Conservation (phyloP, 2,113 vertebrate genomes). For the Silurus meridionalis region DNA sequence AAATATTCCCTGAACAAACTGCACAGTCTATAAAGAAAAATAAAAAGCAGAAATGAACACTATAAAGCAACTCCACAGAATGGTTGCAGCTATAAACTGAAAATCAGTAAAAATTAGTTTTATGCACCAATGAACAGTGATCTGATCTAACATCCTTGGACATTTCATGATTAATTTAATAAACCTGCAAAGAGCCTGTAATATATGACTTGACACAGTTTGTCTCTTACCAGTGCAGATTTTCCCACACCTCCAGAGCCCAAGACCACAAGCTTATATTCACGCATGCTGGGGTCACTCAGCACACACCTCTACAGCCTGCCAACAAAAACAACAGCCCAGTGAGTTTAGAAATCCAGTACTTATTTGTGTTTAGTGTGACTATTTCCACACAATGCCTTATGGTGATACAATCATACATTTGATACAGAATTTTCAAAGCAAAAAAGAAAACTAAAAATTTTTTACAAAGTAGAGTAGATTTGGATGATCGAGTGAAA, state of each 20-base stretch:
- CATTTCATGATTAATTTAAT: neutral
- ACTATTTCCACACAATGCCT: neutral
- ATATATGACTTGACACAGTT: neutral
- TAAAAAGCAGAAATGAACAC: neutral
- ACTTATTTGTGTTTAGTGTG: neutral
- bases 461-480: neutral
- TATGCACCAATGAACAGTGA: neutral
- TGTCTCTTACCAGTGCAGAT: conserved; percentile 90
- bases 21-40: conserved; percentile 84
- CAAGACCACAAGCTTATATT: conserved; percentile 99
- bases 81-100: neutral
- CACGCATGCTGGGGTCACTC: conserved; percentile 91
- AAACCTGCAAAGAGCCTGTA: neutral
- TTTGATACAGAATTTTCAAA: neutral
- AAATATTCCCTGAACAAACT: conserved; percentile 99
- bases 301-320: conserved; percentile 78
- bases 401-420: neutral
- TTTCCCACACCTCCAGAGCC: conserved; percentile 98
- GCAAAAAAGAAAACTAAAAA: neutral
- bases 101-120: neutral
- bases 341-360: neutral
- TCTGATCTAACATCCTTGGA: neutral
- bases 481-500: neutral
- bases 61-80: neutral
- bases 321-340: conserved; percentile 39